A percentile compares a stretch with the other conserved stretches of the same genome.
phyloP scores from a whole-genome alignment of 2,888 invertebrate species.

The Steromphala cineraria region DNA sequence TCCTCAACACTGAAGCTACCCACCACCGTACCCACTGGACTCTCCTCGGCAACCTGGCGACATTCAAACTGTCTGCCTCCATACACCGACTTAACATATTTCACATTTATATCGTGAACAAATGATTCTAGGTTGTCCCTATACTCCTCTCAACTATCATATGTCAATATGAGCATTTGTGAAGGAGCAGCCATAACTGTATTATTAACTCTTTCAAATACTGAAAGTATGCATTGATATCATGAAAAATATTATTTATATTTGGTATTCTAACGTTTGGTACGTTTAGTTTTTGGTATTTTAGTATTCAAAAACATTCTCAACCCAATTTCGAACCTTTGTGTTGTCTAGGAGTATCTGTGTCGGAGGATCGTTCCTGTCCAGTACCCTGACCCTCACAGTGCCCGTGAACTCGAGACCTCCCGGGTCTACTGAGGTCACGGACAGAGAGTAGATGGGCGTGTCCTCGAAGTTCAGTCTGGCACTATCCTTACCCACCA shows the following conservation, averaged over 20 bases:
- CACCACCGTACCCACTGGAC: constrained; percentile 38
- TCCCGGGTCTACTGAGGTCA: constrained; percentile 49
- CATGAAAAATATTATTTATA: no score
- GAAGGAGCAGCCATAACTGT: no score
- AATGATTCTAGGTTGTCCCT: no score
- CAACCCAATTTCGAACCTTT: constrained; percentile 15
- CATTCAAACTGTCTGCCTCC: background rate
- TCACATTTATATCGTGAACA: no score
- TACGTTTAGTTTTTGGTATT: no score
- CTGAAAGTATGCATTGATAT: no score
- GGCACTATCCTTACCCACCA: constrained; percentile 32
- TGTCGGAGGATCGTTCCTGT: constrained; percentile 53
- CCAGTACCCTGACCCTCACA: constrained; percentile 38
- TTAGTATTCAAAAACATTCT: no score
- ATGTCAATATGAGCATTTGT: no score
- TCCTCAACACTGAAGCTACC: constrained; percentile 47
- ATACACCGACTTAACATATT: background rate
- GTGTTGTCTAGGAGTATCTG: constrained; percentile 37
- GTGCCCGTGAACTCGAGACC: constrained; percentile 35
- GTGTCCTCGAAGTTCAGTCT: constrained; percentile 44
- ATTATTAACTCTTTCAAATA: no score
- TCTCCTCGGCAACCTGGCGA: constrained; percentile 49
- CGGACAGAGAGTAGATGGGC: constrained; percentile 39
- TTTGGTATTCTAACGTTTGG: no score
- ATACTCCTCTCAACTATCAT: no score